Conservation (phyloP, 2,797 vertebrate species). For the Smutsia temminckii region DNA sequence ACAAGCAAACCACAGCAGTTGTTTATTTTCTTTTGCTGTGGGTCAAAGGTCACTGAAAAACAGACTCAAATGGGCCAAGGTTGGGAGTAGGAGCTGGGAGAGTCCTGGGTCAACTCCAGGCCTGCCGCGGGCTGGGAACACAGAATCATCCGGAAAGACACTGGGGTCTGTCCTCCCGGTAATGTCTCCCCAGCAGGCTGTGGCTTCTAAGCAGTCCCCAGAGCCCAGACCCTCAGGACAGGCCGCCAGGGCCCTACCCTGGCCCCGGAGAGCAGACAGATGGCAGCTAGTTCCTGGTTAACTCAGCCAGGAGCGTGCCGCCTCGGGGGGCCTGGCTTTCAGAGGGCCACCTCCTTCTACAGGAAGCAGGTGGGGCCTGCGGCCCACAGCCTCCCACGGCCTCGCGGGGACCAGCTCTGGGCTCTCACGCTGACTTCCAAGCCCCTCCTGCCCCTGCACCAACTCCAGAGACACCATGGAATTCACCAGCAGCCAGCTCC, state of each 20-base stretch:
- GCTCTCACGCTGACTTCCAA: background rate
- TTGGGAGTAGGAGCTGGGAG: accelerated
- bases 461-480: background rate
- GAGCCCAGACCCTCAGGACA: background rate
- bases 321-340: background rate
- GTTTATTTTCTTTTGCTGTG: background rate
- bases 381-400: accelerated
- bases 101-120: background rate
- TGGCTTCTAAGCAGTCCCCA: background rate
- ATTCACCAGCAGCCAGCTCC: background rate
- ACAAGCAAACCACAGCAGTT: background rate
- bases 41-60: background rate
- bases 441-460: accelerated
- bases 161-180: accelerated
- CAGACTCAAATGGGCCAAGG: background rate
- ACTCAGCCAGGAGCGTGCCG: too few species aligned
- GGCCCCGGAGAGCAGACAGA: background rate
- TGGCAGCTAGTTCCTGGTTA: accelerated
- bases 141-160: background rate
- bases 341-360: background rate
- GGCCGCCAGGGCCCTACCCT: accelerated
- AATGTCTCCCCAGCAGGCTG: background rate
- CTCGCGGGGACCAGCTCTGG: background rate
- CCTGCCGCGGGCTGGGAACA: background rate
- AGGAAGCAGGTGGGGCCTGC: background rate